A percentile compares a stretch with the other conserved stretches of the same genome.
These are phyloP conservation scores for Arctocebus calabarensis DNA, from an alignment of 2,797 vertebrate genomes.

Conservation along the genomic window DNA sequence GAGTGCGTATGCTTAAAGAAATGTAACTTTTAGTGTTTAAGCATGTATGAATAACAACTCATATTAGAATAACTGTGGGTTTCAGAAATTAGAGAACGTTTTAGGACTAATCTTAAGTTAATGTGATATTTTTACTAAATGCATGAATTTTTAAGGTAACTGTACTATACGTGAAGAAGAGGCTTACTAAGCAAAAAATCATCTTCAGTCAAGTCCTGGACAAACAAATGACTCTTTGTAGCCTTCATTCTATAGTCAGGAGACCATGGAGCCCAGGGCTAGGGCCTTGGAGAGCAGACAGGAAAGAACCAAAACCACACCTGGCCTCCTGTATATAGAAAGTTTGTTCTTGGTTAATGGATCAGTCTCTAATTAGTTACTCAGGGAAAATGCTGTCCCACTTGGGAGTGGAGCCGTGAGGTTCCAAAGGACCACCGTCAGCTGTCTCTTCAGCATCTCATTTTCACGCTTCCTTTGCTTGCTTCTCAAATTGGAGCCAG, in stretches of 20 bases:
- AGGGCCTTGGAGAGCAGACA: background rate
- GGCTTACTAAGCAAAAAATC: slow-evolving; percentile 35
- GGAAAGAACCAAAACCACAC: slow-evolving; percentile 34
- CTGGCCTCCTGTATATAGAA: background rate
- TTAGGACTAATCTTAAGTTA: slow-evolving; percentile 30
- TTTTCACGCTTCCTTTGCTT: slow-evolving; percentile 17
- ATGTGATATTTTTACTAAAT: slow-evolving; percentile 53
- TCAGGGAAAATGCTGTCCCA: background rate
- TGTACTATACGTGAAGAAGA: background rate
- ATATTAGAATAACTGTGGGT: slow-evolving; percentile 2
- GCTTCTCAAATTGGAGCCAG: slow-evolving; percentile 54
- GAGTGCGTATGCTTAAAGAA: slow-evolving; percentile 17
- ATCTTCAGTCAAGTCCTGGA: slow-evolving; percentile 29
- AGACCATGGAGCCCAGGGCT: slow-evolving; percentile 25
- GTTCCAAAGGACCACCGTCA: background rate
- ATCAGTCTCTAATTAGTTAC: background rate
- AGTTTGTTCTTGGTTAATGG: background rate
- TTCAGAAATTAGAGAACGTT: slow-evolving; percentile 53
- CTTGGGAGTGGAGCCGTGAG: background rate
- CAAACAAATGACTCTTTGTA: slow-evolving; percentile 25
- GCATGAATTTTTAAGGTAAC: slow-evolving; percentile 25
- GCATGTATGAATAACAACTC: background rate
- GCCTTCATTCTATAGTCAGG: background rate
- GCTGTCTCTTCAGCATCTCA: slow-evolving; percentile 14
- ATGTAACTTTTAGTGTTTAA: slow-evolving; percentile 15